Conservation (phyloP, 2,888 invertebrate species). For the Choreutis nemorana region DNA sequence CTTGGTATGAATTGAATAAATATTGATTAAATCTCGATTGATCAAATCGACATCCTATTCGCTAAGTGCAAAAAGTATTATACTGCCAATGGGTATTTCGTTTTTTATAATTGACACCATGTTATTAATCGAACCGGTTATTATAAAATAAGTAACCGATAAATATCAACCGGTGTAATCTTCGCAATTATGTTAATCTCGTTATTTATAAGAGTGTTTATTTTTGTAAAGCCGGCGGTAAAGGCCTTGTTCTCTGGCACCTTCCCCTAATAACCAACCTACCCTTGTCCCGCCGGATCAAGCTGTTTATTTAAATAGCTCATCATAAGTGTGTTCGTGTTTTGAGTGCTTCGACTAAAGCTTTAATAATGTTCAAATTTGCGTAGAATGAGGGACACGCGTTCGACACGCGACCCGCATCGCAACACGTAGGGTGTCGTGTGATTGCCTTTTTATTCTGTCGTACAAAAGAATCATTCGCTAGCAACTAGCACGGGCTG, state of each 20-base stretch:
- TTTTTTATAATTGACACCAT: too few species aligned
- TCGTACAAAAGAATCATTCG: conserved; percentile 30
- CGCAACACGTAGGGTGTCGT: conserved; percentile 20
- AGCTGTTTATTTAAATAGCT: conserved; percentile 20
- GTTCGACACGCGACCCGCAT: conserved; percentile 59
- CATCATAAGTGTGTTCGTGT: conserved; percentile 28
- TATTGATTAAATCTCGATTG: too few species aligned
- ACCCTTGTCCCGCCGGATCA: conserved; percentile 24
- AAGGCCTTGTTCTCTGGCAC: conserved; percentile 26
- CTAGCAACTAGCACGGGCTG: conserved; percentile 26
- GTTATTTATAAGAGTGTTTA: conserved; percentile 34
- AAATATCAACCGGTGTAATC: conserved; percentile 51
- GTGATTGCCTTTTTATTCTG: too few species aligned
- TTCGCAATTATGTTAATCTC: conserved; percentile 39
- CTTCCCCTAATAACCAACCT: conserved; percentile 24
- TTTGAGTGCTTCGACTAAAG: conserved; percentile 36
- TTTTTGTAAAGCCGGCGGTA: conserved; percentile 10
- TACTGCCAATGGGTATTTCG: too few species aligned
- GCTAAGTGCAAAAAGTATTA: too few species aligned
- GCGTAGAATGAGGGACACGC: conserved; percentile 58
- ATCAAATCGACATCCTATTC: too few species aligned
- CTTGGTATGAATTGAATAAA: too few species aligned
- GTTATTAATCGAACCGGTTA: conserved; percentile 33
- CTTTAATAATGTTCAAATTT: conserved; percentile 47
- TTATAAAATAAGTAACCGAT: too few species aligned